Base-by-base conservation (phyloP, 2,797 vertebrate genomes). In the Mustela erminea region DNA sequence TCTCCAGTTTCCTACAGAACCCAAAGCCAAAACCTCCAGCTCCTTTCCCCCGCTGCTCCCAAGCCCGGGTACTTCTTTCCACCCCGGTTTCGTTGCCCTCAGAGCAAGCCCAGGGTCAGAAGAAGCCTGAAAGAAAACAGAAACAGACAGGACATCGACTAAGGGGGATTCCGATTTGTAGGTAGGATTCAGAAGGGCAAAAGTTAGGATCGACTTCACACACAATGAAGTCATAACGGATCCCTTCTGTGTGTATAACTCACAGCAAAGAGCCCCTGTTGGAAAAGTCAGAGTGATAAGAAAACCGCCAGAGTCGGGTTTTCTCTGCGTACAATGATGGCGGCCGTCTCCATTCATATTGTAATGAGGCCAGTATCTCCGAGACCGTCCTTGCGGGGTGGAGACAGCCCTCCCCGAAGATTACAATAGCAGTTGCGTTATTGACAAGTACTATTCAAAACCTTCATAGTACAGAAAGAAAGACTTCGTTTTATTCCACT, bases 351-450 rank as follows among this genome's bases (percentile, higher is more conserved):
- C 99, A 99, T 99, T 99, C 99, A 99, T 99, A 99, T 99, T 99
- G 99, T 99, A 99, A 99, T 99, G 99, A 99, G 99, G 99, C 98
- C 99, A 98, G 99, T 99, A 99, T 99, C 99, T 99, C 99, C 98
- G 98, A 99, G 99, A 99, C 99, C 94, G 98, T 98, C 99, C 99
- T 99, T 99, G 99, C 98, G 98, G 98, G 98, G 98, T 97, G 98
- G 98, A 99, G 98, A 96, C 98, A 97, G 93, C 97, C 98, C 98
- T 98, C 98, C 98, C 92, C 97, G 94, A 98, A 98, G 98, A 98
- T 98, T 98, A 99, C 99, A 99, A 99, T 99, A 99, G 99, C 98
- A 99, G 99, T 99, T 95, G 99, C 98, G 98, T 99, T 99, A 99
- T 99, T 99, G 99, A 99, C 99, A 99, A 99, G 99, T 98, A 98